A percentile compares a stretch with the other conserved stretches of the same genome.
These are phyloP conservation scores for Ariopsis seemanni DNA, from an alignment of 2,113 vertebrate species.

Conservation along the genomic window DNA sequence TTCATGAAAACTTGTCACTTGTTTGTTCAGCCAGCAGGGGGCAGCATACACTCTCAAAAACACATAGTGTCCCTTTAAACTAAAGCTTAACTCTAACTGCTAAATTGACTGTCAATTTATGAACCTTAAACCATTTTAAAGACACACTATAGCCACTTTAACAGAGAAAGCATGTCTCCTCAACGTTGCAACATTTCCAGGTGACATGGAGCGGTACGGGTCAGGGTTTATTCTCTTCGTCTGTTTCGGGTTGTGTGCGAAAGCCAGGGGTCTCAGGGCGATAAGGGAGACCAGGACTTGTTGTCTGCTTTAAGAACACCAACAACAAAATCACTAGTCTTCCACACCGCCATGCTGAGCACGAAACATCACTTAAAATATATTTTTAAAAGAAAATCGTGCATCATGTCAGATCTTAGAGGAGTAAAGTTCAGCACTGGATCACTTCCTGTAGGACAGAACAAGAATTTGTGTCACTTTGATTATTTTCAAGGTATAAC, in stretches of 20 bases:
- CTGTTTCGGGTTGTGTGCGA: no score
- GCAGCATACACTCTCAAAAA: conserved; percentile 32
- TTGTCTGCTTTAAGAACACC: conserved; percentile 61
- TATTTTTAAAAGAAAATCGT: not conserved
- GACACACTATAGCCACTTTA: not conserved
- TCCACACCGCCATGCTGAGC: conserved; percentile 66
- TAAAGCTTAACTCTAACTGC: not conserved
- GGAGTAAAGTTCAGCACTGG: not conserved
- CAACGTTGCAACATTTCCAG: not conserved
- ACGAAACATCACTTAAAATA: not conserved
- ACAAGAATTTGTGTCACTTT: not conserved
- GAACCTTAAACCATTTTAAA: not conserved
- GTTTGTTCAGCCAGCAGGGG: conserved; percentile 44
- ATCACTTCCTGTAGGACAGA: not conserved
- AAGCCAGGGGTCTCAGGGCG: conserved; percentile 59
- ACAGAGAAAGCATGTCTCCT: not conserved
- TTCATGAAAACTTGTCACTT: not conserved
- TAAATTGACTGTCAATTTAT: not conserved
- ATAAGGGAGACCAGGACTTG: conserved; percentile 74
- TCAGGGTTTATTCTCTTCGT: not conserved
- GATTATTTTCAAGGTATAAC: no score
- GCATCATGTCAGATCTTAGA: not conserved
- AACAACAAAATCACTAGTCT: conserved; percentile 86
- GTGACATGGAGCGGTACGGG: not conserved
- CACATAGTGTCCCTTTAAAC: not conserved